Percentiles rank a stretch among this genome's conserved stretches.
These are phyloP conservation scores for Molorchus minor DNA, from an alignment of 2,888 invertebrate genomes.

Conservation along the genomic window DNA sequence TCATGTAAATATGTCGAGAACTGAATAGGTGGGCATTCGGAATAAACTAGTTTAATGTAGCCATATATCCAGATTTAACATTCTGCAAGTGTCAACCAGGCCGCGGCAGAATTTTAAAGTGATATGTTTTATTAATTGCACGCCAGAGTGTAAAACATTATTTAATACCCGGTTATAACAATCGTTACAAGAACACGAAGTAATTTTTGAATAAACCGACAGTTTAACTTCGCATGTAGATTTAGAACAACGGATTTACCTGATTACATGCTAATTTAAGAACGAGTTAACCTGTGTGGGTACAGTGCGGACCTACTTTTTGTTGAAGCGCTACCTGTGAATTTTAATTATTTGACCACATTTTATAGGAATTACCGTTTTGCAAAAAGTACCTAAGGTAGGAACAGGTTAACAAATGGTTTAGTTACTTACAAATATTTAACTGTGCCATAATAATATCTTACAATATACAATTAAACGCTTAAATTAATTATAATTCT, in stretches of 20 bases:
- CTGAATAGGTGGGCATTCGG: constrained; percentile 3
- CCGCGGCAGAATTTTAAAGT: constrained; percentile 12
- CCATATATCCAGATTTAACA: neutral
- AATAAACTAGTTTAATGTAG: constrained; percentile 21
- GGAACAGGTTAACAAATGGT: neutral
- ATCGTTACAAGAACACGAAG: constrained; percentile 30
- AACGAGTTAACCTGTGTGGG: constrained; percentile 5
- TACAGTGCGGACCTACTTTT: constrained; percentile 12
- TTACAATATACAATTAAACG: neutral
- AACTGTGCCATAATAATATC: neutral
- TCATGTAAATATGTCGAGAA: neutral
- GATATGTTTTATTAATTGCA: constrained; percentile 23
- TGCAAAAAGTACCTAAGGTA: too few relatives aligned
- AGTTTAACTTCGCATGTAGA: constrained; percentile 5
- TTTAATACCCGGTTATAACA: constrained; percentile 27
- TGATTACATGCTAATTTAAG: constrained; percentile 8
- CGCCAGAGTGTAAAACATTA: constrained; percentile 21
- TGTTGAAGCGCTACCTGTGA: neutral
- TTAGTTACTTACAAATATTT: neutral
- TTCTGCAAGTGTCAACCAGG: neutral
- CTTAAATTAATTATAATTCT: neutral
- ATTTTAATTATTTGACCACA: constrained; percentile 7
- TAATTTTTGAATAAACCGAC: constrained; percentile 9
- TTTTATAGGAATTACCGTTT: too few relatives aligned
- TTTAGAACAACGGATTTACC: constrained; percentile 10